phyloP scores from a whole-genome alignment of 2,888 invertebrate genomes.

The Cryptocephalus primarius region DNA sequence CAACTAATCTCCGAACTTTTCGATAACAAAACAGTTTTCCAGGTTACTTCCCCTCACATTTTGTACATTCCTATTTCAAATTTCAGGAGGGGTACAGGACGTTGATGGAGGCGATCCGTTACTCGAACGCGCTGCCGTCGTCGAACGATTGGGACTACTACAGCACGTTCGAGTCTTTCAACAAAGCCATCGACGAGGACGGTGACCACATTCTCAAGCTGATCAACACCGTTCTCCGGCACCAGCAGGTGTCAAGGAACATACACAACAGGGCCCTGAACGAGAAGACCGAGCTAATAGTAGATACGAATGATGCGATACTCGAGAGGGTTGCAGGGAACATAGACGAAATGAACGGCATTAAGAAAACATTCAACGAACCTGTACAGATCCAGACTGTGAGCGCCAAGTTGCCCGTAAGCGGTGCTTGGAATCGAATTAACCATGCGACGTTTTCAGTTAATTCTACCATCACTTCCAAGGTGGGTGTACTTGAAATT shows the following conservation, averaged over 20 bases:
- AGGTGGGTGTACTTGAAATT: constrained; percentile 9
- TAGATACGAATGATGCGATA: constrained; percentile 66
- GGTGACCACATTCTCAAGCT: constrained; percentile 51
- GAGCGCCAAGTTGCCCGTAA: constrained; percentile 33
- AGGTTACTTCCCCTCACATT: no score
- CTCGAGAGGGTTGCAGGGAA: constrained; percentile 68
- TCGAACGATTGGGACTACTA: constrained; percentile 64
- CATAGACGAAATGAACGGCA: constrained; percentile 57
- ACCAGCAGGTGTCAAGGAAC: constrained; percentile 45
- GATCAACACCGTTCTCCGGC: constrained; percentile 45
- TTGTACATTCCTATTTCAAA: constrained; percentile 2
- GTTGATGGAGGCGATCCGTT: constrained; percentile 57
- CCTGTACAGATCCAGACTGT: constrained; percentile 41
- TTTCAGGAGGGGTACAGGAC: constrained; percentile 54
- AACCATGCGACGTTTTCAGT: constrained; percentile 25
- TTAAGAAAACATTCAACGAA: constrained; percentile 42
- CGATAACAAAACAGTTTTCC: no score
- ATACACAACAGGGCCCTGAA: constrained; percentile 46
- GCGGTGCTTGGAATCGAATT: constrained; percentile 51
- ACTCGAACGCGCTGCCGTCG: constrained; percentile 60
- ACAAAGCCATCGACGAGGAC: constrained; percentile 51
- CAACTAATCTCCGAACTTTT: no score
- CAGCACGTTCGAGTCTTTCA: constrained; percentile 65
- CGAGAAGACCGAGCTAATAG: constrained; percentile 63
- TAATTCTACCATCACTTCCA: constrained; percentile 15